These are phyloP conservation scores for Gallinago media DNA, from an alignment of 2,113 vertebrate genomes.

Conservation along the genomic window DNA sequence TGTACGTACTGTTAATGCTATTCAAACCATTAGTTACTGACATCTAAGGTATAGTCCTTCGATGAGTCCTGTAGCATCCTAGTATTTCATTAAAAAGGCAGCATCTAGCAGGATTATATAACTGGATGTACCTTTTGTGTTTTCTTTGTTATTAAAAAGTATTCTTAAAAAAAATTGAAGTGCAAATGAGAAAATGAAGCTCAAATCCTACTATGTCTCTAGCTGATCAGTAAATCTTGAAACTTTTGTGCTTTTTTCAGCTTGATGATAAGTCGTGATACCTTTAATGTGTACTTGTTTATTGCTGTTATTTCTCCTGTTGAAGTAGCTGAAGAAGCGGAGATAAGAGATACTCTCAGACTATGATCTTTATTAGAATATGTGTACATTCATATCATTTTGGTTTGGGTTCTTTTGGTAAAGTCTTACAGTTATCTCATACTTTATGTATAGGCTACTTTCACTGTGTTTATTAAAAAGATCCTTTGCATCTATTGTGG, in stretches of 20 bases:
- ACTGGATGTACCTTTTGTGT: not conserved
- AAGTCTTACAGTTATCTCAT: not conserved
- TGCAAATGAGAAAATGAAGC: not conserved
- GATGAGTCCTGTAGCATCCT: not conserved
- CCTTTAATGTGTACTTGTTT: not conserved
- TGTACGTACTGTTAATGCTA: not conserved
- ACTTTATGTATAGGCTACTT: not conserved
- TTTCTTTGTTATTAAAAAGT: not conserved
- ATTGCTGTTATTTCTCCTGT: not conserved
- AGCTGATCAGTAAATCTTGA: not conserved
- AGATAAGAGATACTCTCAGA: not conserved
- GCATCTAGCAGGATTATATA: fast-evolving
- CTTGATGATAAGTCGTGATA: not conserved
- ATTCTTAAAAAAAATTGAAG: not conserved
- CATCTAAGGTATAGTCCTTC: not conserved
- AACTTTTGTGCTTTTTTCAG: not conserved
- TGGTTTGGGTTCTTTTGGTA: not conserved
- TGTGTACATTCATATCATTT: not conserved
- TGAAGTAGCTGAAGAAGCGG: not conserved
- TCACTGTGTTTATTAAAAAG: not conserved
- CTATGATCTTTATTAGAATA: not conserved
- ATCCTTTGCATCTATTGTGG: not conserved
- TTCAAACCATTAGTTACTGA: not conserved
- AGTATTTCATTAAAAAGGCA: not conserved
- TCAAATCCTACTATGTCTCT: not conserved